These are phyloP conservation scores for Nycticryphes semicollaris DNA, from an alignment of 2,113 vertebrate species.

Conservation along the genomic window DNA sequence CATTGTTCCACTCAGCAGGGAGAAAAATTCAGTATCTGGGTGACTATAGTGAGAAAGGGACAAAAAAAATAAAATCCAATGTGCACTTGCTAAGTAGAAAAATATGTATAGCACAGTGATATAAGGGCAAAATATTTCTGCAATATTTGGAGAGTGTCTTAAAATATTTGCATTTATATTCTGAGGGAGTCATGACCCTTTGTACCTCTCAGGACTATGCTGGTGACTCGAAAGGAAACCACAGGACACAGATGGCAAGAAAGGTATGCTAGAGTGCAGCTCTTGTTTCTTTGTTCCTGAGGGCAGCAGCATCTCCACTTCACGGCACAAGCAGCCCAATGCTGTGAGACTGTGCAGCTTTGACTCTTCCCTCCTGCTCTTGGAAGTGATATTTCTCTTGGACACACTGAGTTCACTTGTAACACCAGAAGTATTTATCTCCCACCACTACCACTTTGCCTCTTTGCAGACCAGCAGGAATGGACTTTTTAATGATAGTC, in stretches of 20 bases:
- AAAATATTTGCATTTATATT: background rate
- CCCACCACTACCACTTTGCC: rapidly evolving
- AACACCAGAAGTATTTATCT: background rate
- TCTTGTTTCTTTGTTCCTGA: background rate
- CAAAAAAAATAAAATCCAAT: background rate
- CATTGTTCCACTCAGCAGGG: slow-evolving; percentile 69
- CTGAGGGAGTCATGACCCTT: background rate
- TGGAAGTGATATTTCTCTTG: background rate
- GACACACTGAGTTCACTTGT: background rate
- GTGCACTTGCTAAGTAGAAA: background rate
- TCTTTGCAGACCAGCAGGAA: background rate
- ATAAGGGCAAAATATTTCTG: background rate
- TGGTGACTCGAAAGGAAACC: background rate
- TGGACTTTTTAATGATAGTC: background rate
- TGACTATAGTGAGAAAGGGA: slow-evolving; percentile 13
- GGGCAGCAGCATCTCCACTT: background rate
- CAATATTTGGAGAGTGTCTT: background rate
- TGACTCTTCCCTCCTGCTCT: background rate
- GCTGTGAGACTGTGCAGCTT: background rate
- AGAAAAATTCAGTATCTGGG: slow-evolving; percentile 54
- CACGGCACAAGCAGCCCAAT: background rate
- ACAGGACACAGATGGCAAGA: background rate
- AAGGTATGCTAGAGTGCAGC: background rate
- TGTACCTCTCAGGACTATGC: background rate
- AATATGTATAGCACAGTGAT: background rate